These are phyloP conservation scores for Ennomos fuscantarius DNA, from an alignment of 2,888 invertebrate genomes.

Conservation along the genomic window DNA sequence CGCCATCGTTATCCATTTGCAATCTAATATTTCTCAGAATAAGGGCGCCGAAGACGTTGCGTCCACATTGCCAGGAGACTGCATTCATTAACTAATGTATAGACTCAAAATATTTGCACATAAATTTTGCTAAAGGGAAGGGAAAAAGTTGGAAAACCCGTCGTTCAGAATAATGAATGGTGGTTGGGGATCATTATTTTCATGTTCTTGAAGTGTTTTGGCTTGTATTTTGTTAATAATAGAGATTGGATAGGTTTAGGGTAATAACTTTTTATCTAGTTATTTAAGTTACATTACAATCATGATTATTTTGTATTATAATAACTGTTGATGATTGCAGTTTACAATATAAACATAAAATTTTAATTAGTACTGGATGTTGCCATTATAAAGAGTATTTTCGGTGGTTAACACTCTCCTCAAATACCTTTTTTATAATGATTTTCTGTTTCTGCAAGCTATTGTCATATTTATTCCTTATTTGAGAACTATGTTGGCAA, in stretches of 20 bases:
- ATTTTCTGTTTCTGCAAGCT: no score
- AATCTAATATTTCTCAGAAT: conserved; percentile 52
- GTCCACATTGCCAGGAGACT: conserved; percentile 71
- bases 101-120: conserved; percentile 83
- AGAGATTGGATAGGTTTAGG: neutral
- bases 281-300: no score
- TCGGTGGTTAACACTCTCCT: no score
- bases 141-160: conserved; percentile 60
- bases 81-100: conserved; percentile 85
- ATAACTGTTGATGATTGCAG: no score
- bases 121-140: conserved; percentile 74
- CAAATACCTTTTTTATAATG: no score
- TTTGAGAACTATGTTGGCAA: no score
- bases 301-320: no score
- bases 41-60: conserved; percentile 59
- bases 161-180: conserved; percentile 58
- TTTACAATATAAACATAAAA: no score
- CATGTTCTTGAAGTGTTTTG: conserved; percentile 38
- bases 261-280: no score
- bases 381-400: no score
- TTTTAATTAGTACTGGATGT: no score
- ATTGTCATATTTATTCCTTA: no score
- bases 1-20: neutral
- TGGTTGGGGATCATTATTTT: conserved; percentile 50
- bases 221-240: conserved; percentile 29